Percentiles rank a stretch among this genome's conserved stretches.
Evolutionary conservation across 2,888 invertebrate genomes (phyloP).

Genomic region (Spatulosminthurus flaviceps): DNA sequence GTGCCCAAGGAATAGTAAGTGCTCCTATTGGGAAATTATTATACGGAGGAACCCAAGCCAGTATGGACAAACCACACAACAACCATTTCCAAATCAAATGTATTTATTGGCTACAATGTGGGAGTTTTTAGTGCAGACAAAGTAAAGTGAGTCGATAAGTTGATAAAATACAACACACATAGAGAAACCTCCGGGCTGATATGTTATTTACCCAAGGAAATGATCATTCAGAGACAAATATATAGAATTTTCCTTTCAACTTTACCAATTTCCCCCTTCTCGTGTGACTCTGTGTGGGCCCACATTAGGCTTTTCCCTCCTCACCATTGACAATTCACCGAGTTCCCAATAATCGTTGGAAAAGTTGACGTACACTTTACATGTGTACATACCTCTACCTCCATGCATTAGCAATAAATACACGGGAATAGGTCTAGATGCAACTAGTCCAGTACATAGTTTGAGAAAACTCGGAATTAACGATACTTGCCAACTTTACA

Average conservation of each 20-base stretch:
- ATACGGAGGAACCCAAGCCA: too few species aligned
- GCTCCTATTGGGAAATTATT: background rate
- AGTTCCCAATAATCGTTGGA: too few species aligned
- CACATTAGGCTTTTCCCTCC: background rate
- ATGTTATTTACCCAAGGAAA: conserved; percentile 25
- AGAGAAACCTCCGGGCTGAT: background rate
- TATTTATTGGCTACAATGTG: conserved; percentile 7
- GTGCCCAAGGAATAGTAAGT: background rate
- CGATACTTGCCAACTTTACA: too few species aligned
- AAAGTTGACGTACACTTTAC: too few species aligned
- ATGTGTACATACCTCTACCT: too few species aligned
- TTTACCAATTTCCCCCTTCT: background rate
- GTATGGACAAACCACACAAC: background rate
- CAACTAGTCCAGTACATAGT: too few species aligned
- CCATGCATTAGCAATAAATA: too few species aligned
- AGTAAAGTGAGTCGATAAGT: conserved; percentile 12
- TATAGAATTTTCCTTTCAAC: conserved; percentile 21
- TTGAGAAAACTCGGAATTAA: too few species aligned
- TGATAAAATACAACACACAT: background rate
- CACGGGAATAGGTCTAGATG: too few species aligned
- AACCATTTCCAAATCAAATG: background rate
- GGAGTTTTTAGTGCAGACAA: background rate
- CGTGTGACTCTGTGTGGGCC: conserved; percentile 5
- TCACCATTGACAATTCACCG: conserved; percentile 11
- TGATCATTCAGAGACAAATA: background rate